Conservation (phyloP, 2,113 vertebrate genomes). For the Nerophis ophidion region DNA sequence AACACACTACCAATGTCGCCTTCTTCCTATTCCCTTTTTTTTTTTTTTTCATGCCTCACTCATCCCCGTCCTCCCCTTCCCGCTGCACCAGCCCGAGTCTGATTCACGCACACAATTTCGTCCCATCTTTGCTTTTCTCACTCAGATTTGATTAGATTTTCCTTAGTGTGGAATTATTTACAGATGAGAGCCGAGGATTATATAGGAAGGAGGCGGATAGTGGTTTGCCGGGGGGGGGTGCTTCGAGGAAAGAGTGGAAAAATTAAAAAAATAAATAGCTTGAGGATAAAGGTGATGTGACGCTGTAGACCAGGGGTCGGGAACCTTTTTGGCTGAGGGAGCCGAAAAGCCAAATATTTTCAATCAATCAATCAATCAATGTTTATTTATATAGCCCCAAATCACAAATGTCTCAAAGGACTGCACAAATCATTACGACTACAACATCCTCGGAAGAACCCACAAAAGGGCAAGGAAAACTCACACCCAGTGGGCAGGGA, state of each 20-base stretch:
- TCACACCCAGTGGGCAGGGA: too few species aligned
- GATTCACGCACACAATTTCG: neutral
- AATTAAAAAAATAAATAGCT: neutral
- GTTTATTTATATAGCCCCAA: too few species aligned
- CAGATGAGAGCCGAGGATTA: constrained; percentile 47
- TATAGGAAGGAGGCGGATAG: constrained; percentile 42
- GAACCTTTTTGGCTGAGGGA: too few species aligned
- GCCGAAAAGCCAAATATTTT: too few species aligned
- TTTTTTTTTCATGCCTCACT: constrained; percentile 1
- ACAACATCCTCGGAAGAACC: too few species aligned
- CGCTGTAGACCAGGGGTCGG: constrained; percentile 43
- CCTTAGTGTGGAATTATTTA: constrained; percentile 62
- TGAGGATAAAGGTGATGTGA: constrained; percentile 44
- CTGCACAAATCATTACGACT: too few species aligned
- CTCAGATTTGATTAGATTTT: constrained; percentile 62
- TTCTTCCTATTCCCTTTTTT: constrained; percentile 43
- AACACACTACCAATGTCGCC: constrained; percentile 50
- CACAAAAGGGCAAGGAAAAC: too few species aligned
- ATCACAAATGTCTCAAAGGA: too few species aligned
- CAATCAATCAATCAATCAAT: too few species aligned
- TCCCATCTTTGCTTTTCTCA: constrained; percentile 19
- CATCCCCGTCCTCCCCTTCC: neutral
- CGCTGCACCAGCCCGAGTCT: neutral
- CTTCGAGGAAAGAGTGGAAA: constrained; percentile 47
- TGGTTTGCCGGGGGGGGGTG: constrained; percentile 41